Evolutionary conservation across 2,888 invertebrate genomes (phyloP).

Genomic region (Halictus ligatus): DNA sequence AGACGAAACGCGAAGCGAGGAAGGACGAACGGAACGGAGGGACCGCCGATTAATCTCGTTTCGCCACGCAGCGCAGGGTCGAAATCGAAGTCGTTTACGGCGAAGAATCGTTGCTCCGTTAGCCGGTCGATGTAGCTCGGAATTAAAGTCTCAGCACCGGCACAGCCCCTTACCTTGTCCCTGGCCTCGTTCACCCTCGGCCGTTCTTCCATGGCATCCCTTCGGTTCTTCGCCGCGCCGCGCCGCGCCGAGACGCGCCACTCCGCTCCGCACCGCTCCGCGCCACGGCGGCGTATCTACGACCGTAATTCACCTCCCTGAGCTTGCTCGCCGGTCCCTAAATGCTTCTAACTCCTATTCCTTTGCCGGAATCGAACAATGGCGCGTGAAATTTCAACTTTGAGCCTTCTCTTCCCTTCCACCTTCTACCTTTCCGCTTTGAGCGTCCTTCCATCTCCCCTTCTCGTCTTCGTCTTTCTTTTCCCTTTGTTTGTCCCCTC

Average conservation of each 20-base stretch:
- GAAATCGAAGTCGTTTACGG: constrained; percentile 74
- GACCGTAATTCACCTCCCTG: constrained; percentile 77
- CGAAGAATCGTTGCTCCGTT: constrained; percentile 69
- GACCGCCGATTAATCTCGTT: constrained; percentile 70
- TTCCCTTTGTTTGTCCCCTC: constrained; percentile 9
- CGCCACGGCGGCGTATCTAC: constrained; percentile 67
- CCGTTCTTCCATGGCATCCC: constrained; percentile 54
- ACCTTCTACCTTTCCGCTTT: constrained; percentile 35
- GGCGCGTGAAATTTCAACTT: constrained; percentile 84
- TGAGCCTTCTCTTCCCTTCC: constrained; percentile 71
- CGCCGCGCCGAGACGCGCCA: constrained; percentile 42
- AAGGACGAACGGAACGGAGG: constrained; percentile 27
- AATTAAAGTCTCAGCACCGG: constrained; percentile 77
- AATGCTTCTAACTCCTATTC: constrained; percentile 82
- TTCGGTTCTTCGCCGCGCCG: constrained; percentile 61
- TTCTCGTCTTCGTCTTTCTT: constrained; percentile 11
- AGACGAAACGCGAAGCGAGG: background rate
- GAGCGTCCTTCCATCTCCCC: constrained; percentile 25
- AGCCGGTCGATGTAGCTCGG: constrained; percentile 72
- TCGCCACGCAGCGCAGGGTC: constrained; percentile 58
- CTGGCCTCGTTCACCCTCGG: constrained; percentile 45
- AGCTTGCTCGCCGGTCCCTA: constrained; percentile 78
- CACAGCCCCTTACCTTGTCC: constrained; percentile 48
- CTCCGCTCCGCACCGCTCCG: background rate
- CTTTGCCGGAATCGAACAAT: constrained; percentile 82